Evolutionary conservation across 2,797 vertebrate genomes (phyloP), one percentile per base, ranked within the genome.

Genomic region (Anniella stebbinsi): DNA sequence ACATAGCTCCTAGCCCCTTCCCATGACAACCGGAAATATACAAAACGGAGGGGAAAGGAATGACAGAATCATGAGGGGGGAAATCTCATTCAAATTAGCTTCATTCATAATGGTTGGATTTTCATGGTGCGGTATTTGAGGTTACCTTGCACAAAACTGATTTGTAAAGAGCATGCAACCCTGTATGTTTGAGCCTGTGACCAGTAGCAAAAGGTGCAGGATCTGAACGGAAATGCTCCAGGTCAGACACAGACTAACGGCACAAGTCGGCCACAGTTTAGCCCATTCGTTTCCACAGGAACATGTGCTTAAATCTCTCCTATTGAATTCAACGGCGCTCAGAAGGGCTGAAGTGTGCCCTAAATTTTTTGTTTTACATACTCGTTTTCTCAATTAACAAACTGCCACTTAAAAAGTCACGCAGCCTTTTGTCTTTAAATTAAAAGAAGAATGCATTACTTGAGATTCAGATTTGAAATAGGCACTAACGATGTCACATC

Each of bases 331-430:
- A 63, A 82, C 28, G 2, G 6, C 13, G 23, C n/a, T 41, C 60
- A n/a, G 9, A 84, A 63, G 11, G 33, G 17, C 41, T 48, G 2
- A 33, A 25, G 18, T 87, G 28, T 21, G 9, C 57, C 57, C 95
- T 95, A 95, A 94, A 93, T 93, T 93, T 93, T 91, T 9, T 91
- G 90, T 93, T 93, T 95, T 96, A 94, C 94, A 95, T 95, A 94
- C 88, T 95, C 92, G 91, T 94, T 67, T 90, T 90, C 92, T 78
- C 90, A 92, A 94, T 95, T 93, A 94, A 84, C 80, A 92, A 94
- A 92, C 80, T 67, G 87, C 87, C 90, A 80, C 83, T 90, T 93
- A 91, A 88, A 77, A 77, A 85, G 73, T 45, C 25, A 45, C 66
- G 23, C 13, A 15, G 30, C 57, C 36, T 57, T 81, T 81, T 80